Evolutionary conservation across 2,797 vertebrate genomes (phyloP).

Genomic region (Moxostoma hubbsi): DNA sequence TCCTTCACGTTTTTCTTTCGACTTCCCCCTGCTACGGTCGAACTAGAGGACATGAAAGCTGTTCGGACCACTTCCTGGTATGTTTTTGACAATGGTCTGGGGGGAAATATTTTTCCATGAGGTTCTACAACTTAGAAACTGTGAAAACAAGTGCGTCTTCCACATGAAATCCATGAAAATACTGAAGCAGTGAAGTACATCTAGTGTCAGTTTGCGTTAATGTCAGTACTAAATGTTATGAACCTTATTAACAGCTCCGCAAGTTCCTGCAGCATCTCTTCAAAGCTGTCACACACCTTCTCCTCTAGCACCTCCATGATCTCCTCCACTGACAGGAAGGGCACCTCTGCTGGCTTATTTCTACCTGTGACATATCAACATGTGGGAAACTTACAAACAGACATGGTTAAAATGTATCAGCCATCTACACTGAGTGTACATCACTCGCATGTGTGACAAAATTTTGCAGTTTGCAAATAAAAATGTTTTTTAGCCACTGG

Average conservation of each 20-base stretch:
- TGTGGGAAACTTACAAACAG: no score
- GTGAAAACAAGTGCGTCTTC: neutral
- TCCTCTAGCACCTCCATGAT: conserved; percentile 83
- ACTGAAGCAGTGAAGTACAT: neutral
- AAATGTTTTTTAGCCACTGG: no score
- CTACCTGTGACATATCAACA: conserved; percentile 72
- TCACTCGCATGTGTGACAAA: no score
- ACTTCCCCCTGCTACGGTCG: conserved; percentile 79
- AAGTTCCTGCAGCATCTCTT: conserved; percentile 88
- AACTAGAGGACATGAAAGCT: conserved; percentile 86
- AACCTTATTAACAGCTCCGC: conserved; percentile 88
- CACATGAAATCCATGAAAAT: neutral
- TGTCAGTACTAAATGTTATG: neutral
- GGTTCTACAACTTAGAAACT: neutral
- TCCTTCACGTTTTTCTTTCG: conserved; percentile 92
- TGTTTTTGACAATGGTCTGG: conserved; percentile 86
- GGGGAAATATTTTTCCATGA: neutral
- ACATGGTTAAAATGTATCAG: no score
- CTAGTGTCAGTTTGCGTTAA: neutral
- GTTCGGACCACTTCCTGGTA: conserved; percentile 90
- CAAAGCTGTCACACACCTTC: conserved; percentile 84
- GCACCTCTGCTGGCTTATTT: conserved; percentile 80
- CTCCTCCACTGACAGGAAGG: conserved; percentile 87
- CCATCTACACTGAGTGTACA: no score
- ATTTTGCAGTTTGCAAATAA: no score